Percentiles rank a stretch among this genome's conserved stretches.
These are phyloP conservation scores for Mormyrus lacerda DNA, from an alignment of 2,113 vertebrate species.

Conservation along the genomic window DNA sequence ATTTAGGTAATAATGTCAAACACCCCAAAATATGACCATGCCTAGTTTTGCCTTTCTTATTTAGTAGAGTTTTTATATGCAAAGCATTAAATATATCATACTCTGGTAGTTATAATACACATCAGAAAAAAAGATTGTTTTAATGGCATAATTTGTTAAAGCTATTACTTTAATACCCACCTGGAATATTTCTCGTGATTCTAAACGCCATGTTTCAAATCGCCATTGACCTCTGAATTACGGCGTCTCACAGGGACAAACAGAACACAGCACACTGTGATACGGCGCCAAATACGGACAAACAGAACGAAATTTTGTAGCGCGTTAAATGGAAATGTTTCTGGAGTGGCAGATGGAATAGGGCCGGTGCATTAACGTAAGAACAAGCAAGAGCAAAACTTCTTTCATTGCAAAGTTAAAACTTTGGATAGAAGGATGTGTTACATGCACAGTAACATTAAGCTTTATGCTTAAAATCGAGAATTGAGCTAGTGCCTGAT, in stretches of 20 bases:
- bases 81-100: not conserved
- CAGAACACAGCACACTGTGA: not conserved
- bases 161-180: not conserved
- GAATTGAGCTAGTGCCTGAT: not conserved
- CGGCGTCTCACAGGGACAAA: slow-evolving; percentile 6
- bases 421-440: not conserved
- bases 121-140: not conserved
- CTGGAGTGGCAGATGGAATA: not conserved
- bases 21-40: not conserved
- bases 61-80: not conserved
- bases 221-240: slow-evolving; percentile 18
- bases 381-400: not conserved
- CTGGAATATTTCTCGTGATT: not conserved
- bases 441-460: not conserved
- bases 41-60: no score
- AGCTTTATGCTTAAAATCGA: not conserved
- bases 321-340: not conserved
- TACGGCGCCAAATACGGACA: not conserved
- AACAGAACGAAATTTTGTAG: not conserved
- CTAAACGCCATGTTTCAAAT: not conserved
- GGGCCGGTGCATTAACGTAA: not conserved
- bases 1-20: not conserved
- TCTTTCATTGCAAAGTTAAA: not conserved
- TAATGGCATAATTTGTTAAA: not conserved
- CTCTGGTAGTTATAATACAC: not conserved